Percentiles rank a stretch among this genome's conserved stretches.
These are phyloP conservation scores for Pangasianodon hypophthalmus DNA, from an alignment of 2,113 vertebrate genomes.

Conservation along the genomic window DNA sequence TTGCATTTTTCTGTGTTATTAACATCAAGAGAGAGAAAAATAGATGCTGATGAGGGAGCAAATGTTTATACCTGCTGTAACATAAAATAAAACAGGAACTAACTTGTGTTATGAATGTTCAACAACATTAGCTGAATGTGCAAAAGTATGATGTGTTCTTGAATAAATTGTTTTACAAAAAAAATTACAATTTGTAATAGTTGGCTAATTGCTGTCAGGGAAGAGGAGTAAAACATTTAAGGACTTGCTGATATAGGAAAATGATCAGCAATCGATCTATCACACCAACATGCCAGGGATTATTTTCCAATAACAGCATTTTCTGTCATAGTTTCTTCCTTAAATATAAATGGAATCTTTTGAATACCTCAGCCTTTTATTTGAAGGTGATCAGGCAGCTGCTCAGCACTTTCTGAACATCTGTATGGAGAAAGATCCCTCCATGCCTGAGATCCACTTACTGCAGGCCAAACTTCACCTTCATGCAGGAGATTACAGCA, in stretches of 20 bases:
- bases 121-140: background rate
- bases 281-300: background rate
- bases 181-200: background rate
- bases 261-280: background rate
- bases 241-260: background rate
- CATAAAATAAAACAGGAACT: background rate
- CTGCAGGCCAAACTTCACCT: conserved; percentile 75
- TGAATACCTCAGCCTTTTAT: background rate
- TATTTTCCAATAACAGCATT: background rate
- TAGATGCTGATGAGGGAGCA: background rate
- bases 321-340: background rate
- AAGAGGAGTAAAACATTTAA: background rate
- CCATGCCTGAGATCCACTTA: conserved; percentile 67
- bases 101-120: background rate
- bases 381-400: conserved; percentile 70
- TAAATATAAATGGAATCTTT: background rate
- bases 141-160: background rate
- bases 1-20: background rate
- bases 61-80: background rate
- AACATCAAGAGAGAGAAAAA: background rate
- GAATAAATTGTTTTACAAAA: background rate
- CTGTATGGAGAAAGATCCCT: conserved; percentile 72
- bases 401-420: conserved; percentile 70
- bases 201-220: background rate
- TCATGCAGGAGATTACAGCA: conserved; percentile 66